Evolutionary conservation across 2,888 invertebrate species (phyloP).

Genomic region (Microplitis manilae): DNA sequence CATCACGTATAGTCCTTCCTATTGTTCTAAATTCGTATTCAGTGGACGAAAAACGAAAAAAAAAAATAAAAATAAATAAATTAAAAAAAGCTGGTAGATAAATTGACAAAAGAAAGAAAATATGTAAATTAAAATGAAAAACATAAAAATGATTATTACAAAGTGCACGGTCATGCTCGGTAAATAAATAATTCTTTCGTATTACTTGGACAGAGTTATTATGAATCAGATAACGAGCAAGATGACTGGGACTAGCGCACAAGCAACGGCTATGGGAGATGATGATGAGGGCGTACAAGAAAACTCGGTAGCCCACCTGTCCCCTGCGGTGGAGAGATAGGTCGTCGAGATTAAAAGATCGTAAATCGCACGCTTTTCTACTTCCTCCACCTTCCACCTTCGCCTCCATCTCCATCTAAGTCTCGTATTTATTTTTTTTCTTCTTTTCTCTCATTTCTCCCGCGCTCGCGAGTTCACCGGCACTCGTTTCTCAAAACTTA

Average conservation of each 20-base stretch:
- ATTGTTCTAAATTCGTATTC: slow-evolving; percentile 28
- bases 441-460: slow-evolving; percentile 14
- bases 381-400: slow-evolving; percentile 35
- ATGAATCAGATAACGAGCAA: slow-evolving; percentile 59
- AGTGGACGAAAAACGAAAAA: slow-evolving; percentile 31
- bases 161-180: slow-evolving; percentile 45
- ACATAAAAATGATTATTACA: slow-evolving; percentile 26
- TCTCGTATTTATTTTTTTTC: slow-evolving; percentile 24
- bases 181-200: slow-evolving; percentile 48
- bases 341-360: slow-evolving; percentile 47
- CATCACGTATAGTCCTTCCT: slow-evolving; percentile 32
- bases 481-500: not conserved
- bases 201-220: slow-evolving; percentile 56
- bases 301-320: slow-evolving; percentile 60
- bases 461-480: not conserved
- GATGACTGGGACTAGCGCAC: slow-evolving; percentile 24
- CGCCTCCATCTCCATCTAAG: not conserved
- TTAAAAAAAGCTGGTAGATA: slow-evolving; percentile 17
- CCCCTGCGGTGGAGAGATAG: slow-evolving; percentile 46
- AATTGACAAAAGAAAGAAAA: slow-evolving; percentile 8
- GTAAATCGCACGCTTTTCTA: slow-evolving; percentile 49
- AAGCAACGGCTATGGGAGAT: slow-evolving; percentile 21
- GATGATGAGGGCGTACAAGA: slow-evolving; percentile 43
- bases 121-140: slow-evolving; percentile 43
- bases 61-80: slow-evolving; percentile 13